Percentiles rank a stretch among this genome's conserved stretches.
Evolutionary conservation across 23 tunicate genomes (phyloP).

Genomic region (Styela clava): DNA sequence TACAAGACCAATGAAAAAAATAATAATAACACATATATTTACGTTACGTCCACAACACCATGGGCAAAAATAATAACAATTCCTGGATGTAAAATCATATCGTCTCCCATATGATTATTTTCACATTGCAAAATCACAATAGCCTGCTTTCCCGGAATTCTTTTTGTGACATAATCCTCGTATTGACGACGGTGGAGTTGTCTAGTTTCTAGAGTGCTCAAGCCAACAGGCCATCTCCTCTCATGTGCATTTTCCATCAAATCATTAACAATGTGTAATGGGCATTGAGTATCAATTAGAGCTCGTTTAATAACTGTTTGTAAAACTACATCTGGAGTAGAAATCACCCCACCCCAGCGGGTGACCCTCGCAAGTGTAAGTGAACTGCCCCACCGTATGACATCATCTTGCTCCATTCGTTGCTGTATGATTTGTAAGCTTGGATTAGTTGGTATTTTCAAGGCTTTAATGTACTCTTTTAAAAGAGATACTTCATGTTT

Average conservation of each 20-base stretch:
- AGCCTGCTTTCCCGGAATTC: conserved; percentile 53
- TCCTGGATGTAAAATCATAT: conserved; percentile 47
- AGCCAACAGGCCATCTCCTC: conserved; percentile 42
- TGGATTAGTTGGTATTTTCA: conserved; percentile 7
- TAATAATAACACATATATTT: too few species aligned
- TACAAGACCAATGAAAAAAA: too few species aligned
- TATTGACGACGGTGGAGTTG: conserved; percentile 33
- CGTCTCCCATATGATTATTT: conserved; percentile 43
- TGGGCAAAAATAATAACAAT: conserved; percentile 52
- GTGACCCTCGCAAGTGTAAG: conserved; percentile 35
- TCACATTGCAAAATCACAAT: conserved; percentile 43
- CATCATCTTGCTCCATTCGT: conserved; percentile 31
- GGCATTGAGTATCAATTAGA: conserved; percentile 35
- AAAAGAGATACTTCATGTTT: conserved; percentile 14
- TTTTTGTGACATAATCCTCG: conserved; percentile 40
- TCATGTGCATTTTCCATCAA: conserved; percentile 56
- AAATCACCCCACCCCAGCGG: conserved; percentile 53
- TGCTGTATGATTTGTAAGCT: conserved; percentile 14
- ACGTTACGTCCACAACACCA: conserved; percentile 38
- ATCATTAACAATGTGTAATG: conserved; percentile 39
- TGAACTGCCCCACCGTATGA: conserved; percentile 23
- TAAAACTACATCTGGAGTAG: conserved; percentile 44
- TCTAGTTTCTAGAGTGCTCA: conserved; percentile 42
- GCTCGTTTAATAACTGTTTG: conserved; percentile 43
- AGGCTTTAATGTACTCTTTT: conserved; percentile 14